Base-by-base conservation (phyloP, 2,113 vertebrate species). In the Cariama cristata region DNA sequence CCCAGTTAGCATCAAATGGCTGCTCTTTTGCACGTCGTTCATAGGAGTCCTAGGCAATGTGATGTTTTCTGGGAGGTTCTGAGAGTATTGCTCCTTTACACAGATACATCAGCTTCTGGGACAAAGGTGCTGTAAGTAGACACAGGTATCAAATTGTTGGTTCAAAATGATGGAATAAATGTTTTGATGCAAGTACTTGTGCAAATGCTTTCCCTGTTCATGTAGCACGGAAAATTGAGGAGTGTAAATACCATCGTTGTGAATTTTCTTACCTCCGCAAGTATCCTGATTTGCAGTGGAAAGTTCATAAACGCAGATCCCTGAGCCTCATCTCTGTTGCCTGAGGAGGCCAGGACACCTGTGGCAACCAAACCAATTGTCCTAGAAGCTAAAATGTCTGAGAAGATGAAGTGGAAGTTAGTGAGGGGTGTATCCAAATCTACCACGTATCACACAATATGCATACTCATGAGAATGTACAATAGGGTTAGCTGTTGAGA, bases 21-120 rank as follows among this genome's bases (percentile, higher is more conserved):
- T 28, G 5, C 47, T 79, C 9, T 94, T 80, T 74, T 16, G 40
- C 40, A 68, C 19, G 4, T 23, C 3, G 0, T 45, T 86, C 30
- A 2, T 11, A 11, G 35, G 30, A 89, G 28, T 56, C n/a, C 38
- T 47, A 32, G 62, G 35, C 42, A 74, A 32, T 3, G 30, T n/a
- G 32, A 8, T 28, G 19, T 63, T 91, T 85, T 30, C 66, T 22
- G 2, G 40, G 73, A 35, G 47, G 13, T 49, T 72, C 71, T 82
- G 69, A 49, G 53, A 28, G 4, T n/a, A 4, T 15, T 2, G 2
- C 17, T 92, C 10, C 33, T 53, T 79, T 23, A 40, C 14, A 18
- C 24, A 2, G 5, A 8, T 8, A 9, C 8, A 19, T 49, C 60
- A 33, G 14, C 5, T 3, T 28, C 8, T 0, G 5, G 66, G 49